phyloP scores from a whole-genome alignment of 2,888 invertebrate genomes.

The Drosophila prostipennis region DNA sequence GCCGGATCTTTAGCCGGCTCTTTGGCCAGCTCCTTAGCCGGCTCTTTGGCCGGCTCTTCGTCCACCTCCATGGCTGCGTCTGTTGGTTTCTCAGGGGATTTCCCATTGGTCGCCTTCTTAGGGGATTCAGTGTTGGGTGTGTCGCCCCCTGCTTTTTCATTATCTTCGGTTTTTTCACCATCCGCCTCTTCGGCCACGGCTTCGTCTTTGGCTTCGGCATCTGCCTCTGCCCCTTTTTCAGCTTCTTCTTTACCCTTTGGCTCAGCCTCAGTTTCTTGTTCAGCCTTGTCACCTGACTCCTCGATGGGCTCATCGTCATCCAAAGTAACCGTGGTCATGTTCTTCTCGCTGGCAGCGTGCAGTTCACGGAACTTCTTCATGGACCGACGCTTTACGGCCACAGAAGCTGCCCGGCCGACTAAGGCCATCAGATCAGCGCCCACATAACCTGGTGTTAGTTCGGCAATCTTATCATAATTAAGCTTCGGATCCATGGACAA shows the following conservation, averaged over 20 bases:
- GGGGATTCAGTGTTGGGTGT: background rate
- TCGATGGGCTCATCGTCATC: conserved; percentile 77
- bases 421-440: conserved; percentile 96
- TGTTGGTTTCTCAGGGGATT: conserved; percentile 8
- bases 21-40: conserved; percentile 83
- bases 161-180: background rate
- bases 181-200: background rate
- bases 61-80: conserved; percentile 78
- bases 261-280: conserved; percentile 20
- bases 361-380: conserved; percentile 80
- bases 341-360: conserved; percentile 74
- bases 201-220: too few species aligned
- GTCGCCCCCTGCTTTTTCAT: background rate
- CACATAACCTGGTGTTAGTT: conserved; percentile 97
- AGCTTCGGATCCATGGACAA: conserved; percentile 89
- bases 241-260: conserved; percentile 6
- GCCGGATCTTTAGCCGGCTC: background rate
- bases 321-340: conserved; percentile 82
- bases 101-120: conserved; percentile 36
- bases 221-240: background rate
- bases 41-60: conserved; percentile 61
- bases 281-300: conserved; percentile 32
- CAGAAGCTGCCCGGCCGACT: conserved; percentile 94
- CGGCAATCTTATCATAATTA: conserved; percentile 90
- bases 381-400: conserved; percentile 90